These are phyloP conservation scores for Heteromyza rotundicornis DNA, from an alignment of 2,888 invertebrate genomes.

Conservation along the genomic window DNA sequence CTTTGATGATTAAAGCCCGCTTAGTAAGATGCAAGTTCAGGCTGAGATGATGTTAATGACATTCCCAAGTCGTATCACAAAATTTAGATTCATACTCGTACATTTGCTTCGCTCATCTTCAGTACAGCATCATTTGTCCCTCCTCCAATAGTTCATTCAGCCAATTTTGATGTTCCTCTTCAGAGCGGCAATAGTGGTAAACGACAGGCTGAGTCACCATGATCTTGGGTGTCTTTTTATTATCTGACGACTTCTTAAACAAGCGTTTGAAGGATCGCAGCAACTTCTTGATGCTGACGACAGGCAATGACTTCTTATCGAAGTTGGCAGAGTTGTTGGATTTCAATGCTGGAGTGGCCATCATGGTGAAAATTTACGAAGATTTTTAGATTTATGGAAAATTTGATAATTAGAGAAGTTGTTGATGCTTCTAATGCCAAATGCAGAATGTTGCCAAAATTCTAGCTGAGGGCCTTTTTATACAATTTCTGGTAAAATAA, in stretches of 20 bases:
- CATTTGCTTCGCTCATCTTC: too few relatives aligned
- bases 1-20: too few relatives aligned
- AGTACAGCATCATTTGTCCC: constrained; percentile 14
- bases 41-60: too few relatives aligned
- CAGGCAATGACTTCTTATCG: constrained; percentile 12
- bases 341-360: too few relatives aligned
- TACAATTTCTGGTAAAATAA: too few relatives aligned
- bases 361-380: too few relatives aligned
- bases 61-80: background rate
- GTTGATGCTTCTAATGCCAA: background rate
- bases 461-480: too few relatives aligned
- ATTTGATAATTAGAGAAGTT: background rate
- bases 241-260: constrained; percentile 29
- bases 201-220: too few relatives aligned
- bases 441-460: too few relatives aligned
- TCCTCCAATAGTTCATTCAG: constrained; percentile 41
- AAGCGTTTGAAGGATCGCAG: constrained; percentile 38
- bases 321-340: background rate
- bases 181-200: constrained; percentile 29
- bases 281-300: constrained; percentile 38
- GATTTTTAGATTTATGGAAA: too few relatives aligned
- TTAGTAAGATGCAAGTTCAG: too few relatives aligned
- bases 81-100: background rate
- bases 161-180: constrained; percentile 45
- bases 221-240: constrained; percentile 6